Percentiles rank a stretch among this genome's conserved stretches.
Conservation (phyloP, 1,140 invertebrate species). For the Diplogasteroides magnus region DNA sequence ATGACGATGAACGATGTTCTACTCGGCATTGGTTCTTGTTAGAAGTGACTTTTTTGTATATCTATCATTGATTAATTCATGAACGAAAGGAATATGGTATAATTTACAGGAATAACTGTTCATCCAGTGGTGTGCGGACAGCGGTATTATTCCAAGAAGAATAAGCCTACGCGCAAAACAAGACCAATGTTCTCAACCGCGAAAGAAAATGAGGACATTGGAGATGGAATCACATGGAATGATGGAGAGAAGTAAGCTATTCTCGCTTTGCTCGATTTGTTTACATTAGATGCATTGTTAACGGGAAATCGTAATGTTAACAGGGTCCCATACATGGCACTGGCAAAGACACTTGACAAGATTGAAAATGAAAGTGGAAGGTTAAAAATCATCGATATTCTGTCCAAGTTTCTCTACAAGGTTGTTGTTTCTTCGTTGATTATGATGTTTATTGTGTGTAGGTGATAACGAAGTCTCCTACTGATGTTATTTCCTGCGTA, state of each 20-base stretch:
- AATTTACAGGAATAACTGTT: no score
- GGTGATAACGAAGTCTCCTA: slow-evolving; percentile 67
- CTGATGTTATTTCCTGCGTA: slow-evolving; percentile 80
- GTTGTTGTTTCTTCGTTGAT: neutral
- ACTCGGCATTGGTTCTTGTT: no score
- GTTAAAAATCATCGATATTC: slow-evolving; percentile 85
- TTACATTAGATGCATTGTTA: neutral
- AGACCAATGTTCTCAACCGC: neutral
- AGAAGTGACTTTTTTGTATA: no score
- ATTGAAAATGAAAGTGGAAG: slow-evolving; percentile 21
- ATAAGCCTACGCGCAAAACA: no score
- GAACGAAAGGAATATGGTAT: no score
- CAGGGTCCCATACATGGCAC: slow-evolving; percentile 21
- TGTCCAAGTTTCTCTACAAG: slow-evolving; percentile 76
- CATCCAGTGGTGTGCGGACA: no score
- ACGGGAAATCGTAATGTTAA: slow-evolving; percentile 13
- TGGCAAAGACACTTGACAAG: slow-evolving; percentile 20
- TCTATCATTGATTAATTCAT: no score
- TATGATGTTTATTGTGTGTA: neutral
- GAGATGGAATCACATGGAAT: slow-evolving; percentile 31
- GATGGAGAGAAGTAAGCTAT: slow-evolving; percentile 30
- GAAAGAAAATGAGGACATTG: neutral
- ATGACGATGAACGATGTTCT: no score
- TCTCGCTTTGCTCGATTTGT: neutral
- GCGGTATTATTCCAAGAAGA: no score